Evolutionary conservation across 2,113 vertebrate genomes (phyloP), one percentile per base, ranked within the genome.

Genomic region (Geococcyx californianus): DNA sequence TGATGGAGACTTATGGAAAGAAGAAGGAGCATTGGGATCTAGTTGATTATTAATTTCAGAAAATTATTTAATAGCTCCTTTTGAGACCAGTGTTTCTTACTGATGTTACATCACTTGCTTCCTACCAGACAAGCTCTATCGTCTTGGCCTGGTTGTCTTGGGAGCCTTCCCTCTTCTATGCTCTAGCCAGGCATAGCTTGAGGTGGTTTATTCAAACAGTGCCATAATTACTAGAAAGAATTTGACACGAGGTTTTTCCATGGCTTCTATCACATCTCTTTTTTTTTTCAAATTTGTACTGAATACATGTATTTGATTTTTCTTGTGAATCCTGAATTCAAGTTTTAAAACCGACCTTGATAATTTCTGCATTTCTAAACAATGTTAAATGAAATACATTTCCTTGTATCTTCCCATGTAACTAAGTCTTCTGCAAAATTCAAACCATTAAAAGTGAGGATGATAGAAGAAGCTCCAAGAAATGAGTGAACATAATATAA

Each of bases 401-500:
- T 93, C 75, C 56, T 91, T 85, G 44, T 86, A 40, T 77, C 67
- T 87, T 81, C 40, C 80, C 29, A 42, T 92, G 73, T 74, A 89
- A 82, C 93, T 94, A n/a, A n/a, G 76, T 70, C 83, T 96, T 56
- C 95, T 91, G 87, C 88, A 97, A 94, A 96, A 96, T 87, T 92
- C 67, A 93, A 83, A 59, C 54, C 49, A 94, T 97, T 97, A 97
- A 92, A 88, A 97, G 91, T 63, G 59, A 96, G 82, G 66, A 92
- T 95, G 91, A 92, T 81, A 87, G 88, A 60, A 95, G 87, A 95
- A 94, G 95, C 97, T 96, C 94, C 87, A 97, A 97, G 96, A 97
- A 98, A 97, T 89, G 84, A 95, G 56, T 94, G 95, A 94, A 94
- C 92, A 96, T 95, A 95, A 96, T 97, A 97, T 97, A 98, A 97